Percentiles rank a stretch among this genome's conserved stretches.
These are phyloP conservation scores for Morinoia aosen DNA, from an alignment of 2,888 invertebrate species.

Conservation along the genomic window DNA sequence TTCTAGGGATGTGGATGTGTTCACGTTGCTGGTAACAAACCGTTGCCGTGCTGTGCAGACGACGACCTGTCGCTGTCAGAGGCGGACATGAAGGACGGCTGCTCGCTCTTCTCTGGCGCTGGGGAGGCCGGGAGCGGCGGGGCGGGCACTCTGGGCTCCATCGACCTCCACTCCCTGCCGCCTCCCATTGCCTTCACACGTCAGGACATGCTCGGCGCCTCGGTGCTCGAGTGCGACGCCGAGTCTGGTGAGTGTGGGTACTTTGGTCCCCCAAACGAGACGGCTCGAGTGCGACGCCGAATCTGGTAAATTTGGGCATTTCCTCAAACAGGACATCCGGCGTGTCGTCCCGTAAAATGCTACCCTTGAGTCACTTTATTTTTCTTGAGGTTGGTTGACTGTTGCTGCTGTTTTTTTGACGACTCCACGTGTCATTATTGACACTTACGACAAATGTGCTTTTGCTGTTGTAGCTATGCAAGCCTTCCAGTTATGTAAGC, in stretches of 20 bases:
- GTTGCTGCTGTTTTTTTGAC: no score
- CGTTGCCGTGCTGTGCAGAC: conserved; percentile 49
- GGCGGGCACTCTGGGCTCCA: conserved; percentile 72
- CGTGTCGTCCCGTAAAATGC: no score
- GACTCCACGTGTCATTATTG: no score
- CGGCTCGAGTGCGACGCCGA: no score
- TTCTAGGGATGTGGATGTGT: no score
- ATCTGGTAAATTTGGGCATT: background rate
- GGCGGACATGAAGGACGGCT: conserved; percentile 62
- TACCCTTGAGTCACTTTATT: no score
- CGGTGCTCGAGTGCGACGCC: conserved; percentile 61
- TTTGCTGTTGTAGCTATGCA: background rate
- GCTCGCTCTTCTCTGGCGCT: conserved; percentile 28
- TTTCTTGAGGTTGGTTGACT: no score
- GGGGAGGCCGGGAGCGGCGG: conserved; percentile 69
- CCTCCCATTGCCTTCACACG: conserved; percentile 74
- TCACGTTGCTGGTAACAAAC: no score
- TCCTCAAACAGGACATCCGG: no score
- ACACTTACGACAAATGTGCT: no score
- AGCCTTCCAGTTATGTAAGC: background rate
- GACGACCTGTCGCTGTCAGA: conserved; percentile 63
- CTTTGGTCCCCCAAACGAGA: background rate
- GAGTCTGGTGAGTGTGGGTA: background rate
- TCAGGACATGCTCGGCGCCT: conserved; percentile 76
- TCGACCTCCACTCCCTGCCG: conserved; percentile 72